Base-by-base conservation (phyloP, 2,888 invertebrate genomes). In the Pharmacophagus antenor region DNA sequence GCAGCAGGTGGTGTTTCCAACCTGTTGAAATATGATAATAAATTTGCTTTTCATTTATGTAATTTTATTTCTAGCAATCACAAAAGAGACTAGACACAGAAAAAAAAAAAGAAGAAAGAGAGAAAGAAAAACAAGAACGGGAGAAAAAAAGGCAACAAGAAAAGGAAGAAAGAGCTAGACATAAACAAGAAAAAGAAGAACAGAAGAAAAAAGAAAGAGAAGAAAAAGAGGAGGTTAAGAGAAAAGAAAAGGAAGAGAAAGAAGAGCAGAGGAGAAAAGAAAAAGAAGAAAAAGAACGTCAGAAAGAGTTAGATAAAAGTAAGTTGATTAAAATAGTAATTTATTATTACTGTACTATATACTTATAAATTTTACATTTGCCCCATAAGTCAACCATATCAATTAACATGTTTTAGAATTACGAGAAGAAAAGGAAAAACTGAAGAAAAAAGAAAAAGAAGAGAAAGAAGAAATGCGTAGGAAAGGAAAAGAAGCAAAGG, bases 41-140 rank as follows among this genome's bases (percentile, higher is more conserved):
- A 37, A 37, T 15, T 37, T 1, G n/a, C n/a, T 37, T n/a, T 37
- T 37, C n/a, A 37, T 37, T 8, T 4, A 3, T n/a, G 4, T 37
- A 2, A 23, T 12, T 51, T 53, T 42, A 44, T 54, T 17, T 56
- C 18, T 70, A 93, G 85, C 54, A 61, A 44, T 21, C 92, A 2
- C 92, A 92, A 72, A 94, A 92, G 70, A 92, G 91, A 72, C 61
- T 92, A 49, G 92, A 93, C 72, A 90, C 85, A 17, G 89, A 90
- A 6, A 93, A 92, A 70, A 93, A 89, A 72, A 90, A 80, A 46
- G 92, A 92, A 66, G 92, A 93, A 68, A 87, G 82, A 58, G 88
- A 92, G 64, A 89, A 84, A 68, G 84, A 92, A 72, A 89, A 79
- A 77, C 76, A 78, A 48, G 92, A 92, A 56, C 70, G 82, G 20